Evolutionary conservation across 2,113 vertebrate species (phyloP).

Genomic region (Myanophis thanlyinensis): DNA sequence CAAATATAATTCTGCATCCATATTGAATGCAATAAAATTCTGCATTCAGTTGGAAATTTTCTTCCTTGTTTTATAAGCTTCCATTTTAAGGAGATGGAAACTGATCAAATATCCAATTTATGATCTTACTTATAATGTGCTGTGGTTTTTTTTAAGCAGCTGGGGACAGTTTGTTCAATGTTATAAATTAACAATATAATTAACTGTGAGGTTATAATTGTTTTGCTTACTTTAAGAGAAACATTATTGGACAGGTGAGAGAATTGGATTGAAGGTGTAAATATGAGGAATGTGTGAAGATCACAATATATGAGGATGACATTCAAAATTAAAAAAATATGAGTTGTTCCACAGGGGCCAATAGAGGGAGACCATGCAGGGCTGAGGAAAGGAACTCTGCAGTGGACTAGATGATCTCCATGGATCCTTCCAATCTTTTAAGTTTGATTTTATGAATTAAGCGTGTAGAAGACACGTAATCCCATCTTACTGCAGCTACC

Average conservation of each 20-base stretch:
- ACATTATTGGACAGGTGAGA: not conserved
- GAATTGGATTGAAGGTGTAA: not conserved
- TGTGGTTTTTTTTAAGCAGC: not conserved
- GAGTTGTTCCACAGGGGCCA: not conserved
- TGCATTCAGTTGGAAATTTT: not conserved
- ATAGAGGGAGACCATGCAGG: not conserved
- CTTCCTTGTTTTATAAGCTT: slow-evolving; percentile 1
- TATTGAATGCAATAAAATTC: not conserved
- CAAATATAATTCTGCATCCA: not conserved
- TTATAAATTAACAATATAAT: not conserved
- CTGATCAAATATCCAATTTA: slow-evolving; percentile 8
- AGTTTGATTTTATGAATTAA: not conserved
- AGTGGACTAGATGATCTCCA: not conserved
- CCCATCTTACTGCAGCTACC: not conserved
- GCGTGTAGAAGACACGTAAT: not conserved
- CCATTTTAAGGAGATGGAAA: not conserved
- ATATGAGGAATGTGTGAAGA: not conserved
- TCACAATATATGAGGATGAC: not conserved
- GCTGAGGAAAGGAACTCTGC: not conserved
- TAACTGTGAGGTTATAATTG: not conserved
- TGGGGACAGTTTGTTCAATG: not conserved
- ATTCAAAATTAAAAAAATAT: not conserved
- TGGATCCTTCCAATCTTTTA: not conserved
- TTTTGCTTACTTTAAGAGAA: fast-evolving
- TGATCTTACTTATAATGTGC: not conserved